Evolutionary conservation across 2,113 vertebrate genomes (phyloP).

Genomic region (Reinhardtius hippoglossoides): DNA sequence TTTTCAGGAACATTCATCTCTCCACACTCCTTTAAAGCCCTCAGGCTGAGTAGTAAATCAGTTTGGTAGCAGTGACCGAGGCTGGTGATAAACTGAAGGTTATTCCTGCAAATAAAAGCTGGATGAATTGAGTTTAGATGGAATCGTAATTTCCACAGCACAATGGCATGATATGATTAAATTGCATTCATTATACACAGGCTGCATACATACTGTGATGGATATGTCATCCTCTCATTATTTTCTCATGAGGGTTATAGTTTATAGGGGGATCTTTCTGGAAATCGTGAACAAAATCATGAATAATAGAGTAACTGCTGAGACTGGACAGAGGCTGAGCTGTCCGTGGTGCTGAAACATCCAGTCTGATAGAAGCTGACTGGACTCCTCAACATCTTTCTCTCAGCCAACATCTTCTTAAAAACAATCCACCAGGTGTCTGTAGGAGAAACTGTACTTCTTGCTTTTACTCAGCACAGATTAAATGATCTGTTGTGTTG

Average conservation of each 20-base stretch:
- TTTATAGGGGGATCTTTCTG: slow-evolving; percentile 2
- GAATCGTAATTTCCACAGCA: not conserved
- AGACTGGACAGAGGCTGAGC: slow-evolving; percentile 22
- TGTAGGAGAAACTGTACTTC: not conserved
- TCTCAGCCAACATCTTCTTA: not conserved
- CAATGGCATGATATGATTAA: not conserved
- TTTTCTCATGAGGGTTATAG: not conserved
- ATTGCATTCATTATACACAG: not conserved
- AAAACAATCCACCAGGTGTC: not conserved
- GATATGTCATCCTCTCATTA: not conserved
- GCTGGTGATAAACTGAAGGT: not conserved
- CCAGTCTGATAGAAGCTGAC: slow-evolving; percentile 41
- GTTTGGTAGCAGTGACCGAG: slow-evolving; percentile 9
- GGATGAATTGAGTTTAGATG: not conserved
- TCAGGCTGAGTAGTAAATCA: not conserved
- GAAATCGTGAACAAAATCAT: slow-evolving; percentile 9
- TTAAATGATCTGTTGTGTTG: slow-evolving; percentile 10
- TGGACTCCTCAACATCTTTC: slow-evolving; percentile 16
- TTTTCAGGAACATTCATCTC: slow-evolving; percentile 10
- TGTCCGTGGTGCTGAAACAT: slow-evolving; percentile 65
- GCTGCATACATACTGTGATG: not conserved
- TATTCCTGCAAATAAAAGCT: slow-evolving; percentile 10
- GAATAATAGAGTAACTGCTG: slow-evolving; percentile 13
- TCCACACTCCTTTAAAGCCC: not conserved
- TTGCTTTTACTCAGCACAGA: slow-evolving; percentile 22